phyloP scores from a whole-genome alignment of 30 jellyfish, hydroid and myxozoan genomes.

The Phacellophora camtschatica region DNA sequence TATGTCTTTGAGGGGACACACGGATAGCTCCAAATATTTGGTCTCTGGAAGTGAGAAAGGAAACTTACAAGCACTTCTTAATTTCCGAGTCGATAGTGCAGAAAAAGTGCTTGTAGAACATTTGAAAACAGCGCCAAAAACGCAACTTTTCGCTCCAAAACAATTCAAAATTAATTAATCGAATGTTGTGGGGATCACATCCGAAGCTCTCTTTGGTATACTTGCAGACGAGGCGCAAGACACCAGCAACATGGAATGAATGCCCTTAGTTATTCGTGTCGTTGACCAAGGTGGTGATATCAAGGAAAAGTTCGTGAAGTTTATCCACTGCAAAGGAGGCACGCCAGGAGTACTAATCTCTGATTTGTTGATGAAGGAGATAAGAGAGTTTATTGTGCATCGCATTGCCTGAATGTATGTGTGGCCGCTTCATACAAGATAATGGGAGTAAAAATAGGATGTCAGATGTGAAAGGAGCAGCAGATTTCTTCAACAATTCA shows the following conservation, averaged over 20 bases:
- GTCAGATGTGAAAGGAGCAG: background rate
- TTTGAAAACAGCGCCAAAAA: background rate
- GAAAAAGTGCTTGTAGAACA: constrained; percentile 2
- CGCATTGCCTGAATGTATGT: background rate
- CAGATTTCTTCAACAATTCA: background rate
- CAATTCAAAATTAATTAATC: constrained; percentile 7
- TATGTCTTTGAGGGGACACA: background rate
- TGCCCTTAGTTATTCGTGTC: background rate
- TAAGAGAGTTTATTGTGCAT: background rate
- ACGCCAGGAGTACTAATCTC: background rate
- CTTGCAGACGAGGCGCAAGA: constrained; percentile 12
- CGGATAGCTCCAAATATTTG: background rate
- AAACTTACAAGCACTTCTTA: constrained; percentile 18
- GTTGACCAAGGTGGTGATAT: background rate
- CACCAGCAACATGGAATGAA: background rate
- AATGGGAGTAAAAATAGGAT: background rate
- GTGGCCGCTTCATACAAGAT: background rate
- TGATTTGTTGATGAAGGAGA: background rate
- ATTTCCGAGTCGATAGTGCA: constrained; percentile 29
- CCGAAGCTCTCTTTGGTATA: background rate
- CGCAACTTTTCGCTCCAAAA: constrained; percentile 27
- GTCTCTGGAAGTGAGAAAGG: background rate
- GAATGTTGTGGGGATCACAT: constrained; percentile 3
- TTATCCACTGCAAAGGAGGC: background rate
- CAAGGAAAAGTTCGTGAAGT: background rate